These are phyloP conservation scores for Anhinga anhinga DNA, from an alignment of 2,113 vertebrate genomes.

Conservation along the genomic window DNA sequence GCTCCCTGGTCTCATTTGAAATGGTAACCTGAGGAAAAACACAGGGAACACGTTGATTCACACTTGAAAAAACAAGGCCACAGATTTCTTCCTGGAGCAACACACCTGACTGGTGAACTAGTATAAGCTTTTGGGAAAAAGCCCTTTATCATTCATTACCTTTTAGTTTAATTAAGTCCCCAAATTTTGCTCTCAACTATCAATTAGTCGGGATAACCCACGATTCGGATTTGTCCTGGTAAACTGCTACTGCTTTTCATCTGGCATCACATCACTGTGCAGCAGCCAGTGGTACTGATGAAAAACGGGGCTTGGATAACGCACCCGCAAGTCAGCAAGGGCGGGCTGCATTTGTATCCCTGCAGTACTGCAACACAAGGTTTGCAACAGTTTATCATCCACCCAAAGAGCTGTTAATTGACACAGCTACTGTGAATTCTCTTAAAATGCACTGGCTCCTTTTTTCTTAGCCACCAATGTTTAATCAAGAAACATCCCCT, in stretches of 20 bases:
- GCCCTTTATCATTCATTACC: neutral
- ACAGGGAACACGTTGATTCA: neutral
- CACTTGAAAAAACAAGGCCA: neutral
- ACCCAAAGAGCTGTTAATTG: neutral
- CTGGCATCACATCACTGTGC: neutral
- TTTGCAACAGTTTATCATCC: neutral
- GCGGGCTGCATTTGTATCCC: neutral
- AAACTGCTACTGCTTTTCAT: neutral
- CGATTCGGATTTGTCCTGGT: neutral
- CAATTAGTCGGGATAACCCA: neutral
- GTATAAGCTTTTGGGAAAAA: neutral
- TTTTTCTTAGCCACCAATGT: neutral
- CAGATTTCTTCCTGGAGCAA: neutral
- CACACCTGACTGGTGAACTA: neutral
- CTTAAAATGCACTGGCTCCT: neutral
- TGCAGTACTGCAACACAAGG: neutral
- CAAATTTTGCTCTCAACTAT: neutral
- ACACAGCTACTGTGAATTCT: neutral
- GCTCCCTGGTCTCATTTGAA: slow-evolving; percentile 93
- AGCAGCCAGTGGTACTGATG: neutral
- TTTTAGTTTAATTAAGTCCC: neutral
- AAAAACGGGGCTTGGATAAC: neutral
- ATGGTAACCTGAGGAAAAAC: slow-evolving; percentile 81
- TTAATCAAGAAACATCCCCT: neutral
- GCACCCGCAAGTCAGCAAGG: neutral